A percentile compares a stretch with the other conserved stretches of the same genome.
These are phyloP conservation scores for Carabus problematicus DNA, from an alignment of 2,888 invertebrate species.

Conservation along the genomic window DNA sequence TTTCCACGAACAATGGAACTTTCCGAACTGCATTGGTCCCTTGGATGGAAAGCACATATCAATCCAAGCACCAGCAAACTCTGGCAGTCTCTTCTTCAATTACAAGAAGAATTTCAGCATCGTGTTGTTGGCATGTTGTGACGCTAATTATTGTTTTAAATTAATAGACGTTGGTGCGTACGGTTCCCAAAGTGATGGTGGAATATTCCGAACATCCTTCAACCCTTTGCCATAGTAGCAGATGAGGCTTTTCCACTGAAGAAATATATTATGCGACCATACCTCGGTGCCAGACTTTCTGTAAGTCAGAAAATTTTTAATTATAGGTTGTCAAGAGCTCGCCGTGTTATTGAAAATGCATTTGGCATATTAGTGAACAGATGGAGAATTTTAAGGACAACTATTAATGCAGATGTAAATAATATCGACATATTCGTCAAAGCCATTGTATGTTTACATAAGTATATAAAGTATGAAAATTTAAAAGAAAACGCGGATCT, in stretches of 20 bases:
- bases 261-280: not conserved
- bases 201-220: slow-evolving; percentile 12
- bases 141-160: too few relatives aligned
- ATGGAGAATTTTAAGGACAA: slow-evolving; percentile 15
- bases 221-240: not conserved
- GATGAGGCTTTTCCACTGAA: not conserved
- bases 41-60: slow-evolving; percentile 11
- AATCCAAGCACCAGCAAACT: slow-evolving; percentile 9
- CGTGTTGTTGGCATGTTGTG: too few relatives aligned
- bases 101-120: slow-evolving; percentile 17
- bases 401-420: slow-evolving; percentile 5
- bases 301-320: slow-evolving; percentile 13
- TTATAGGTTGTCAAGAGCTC: slow-evolving; percentile 19
- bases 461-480: too few relatives aligned
- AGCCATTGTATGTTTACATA: slow-evolving; percentile 9
- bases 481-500: not conserved
- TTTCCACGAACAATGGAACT: slow-evolving; percentile 8
- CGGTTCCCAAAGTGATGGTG: too few relatives aligned
- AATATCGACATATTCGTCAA: slow-evolving; percentile 3
- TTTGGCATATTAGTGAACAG: slow-evolving; percentile 23
- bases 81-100: slow-evolving; percentile 8
- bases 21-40: too few relatives aligned
- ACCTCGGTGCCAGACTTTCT: slow-evolving; percentile 6
- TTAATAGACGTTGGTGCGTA: too few relatives aligned
- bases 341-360: slow-evolving; percentile 13